Percentiles rank a stretch among this genome's conserved stretches.
Evolutionary conservation across 2,113 vertebrate species (phyloP).

Genomic region (Ciconia boyciana): DNA sequence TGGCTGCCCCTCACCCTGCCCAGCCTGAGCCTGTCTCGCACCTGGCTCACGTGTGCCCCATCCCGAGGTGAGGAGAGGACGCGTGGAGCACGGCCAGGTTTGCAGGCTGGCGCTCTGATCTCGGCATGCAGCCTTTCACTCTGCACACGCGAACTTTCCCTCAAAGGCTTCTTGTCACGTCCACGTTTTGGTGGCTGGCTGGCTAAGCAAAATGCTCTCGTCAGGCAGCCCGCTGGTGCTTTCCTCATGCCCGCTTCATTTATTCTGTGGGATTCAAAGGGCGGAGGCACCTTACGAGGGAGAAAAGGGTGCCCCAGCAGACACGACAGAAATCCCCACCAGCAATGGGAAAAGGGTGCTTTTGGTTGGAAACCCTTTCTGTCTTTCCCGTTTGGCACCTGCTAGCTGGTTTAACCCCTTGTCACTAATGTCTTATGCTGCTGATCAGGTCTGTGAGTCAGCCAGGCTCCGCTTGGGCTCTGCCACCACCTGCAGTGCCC

Average conservation of each 20-base stretch:
- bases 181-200: background rate
- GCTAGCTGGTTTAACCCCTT: background rate
- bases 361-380: background rate
- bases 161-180: background rate
- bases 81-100: background rate
- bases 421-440: background rate
- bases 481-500: background rate
- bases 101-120: background rate
- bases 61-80: background rate
- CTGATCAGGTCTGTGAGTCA: background rate
- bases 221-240: background rate
- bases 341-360: background rate
- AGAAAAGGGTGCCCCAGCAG: background rate
- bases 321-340: background rate
- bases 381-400: background rate
- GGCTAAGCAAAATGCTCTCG: constrained; percentile 8
- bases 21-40: background rate
- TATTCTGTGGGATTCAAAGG: background rate
- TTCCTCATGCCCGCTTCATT: background rate
- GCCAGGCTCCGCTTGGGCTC: background rate
- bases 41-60: background rate
- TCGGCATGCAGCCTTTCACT: background rate
- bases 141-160: background rate
- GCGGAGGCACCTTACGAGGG: background rate
- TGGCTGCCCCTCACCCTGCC: background rate